Conservation (phyloP, 2,797 vertebrate genomes). For the Sebastolobus alascanus region DNA sequence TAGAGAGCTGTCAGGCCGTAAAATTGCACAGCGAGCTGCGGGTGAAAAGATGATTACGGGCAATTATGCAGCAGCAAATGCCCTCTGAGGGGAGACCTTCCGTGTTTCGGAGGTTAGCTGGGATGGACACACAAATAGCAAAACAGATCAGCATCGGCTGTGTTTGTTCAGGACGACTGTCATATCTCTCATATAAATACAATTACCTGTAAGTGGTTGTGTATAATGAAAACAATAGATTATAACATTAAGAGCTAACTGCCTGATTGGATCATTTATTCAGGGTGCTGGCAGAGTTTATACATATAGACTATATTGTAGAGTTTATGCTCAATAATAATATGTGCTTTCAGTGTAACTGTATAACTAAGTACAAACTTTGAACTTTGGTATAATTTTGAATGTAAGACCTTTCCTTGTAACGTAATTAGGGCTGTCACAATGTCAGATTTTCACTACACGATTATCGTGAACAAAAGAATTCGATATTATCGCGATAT, state of each 20-base stretch:
- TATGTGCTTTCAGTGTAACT: no score
- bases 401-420: no score
- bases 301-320: no score
- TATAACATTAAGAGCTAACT: conserved; percentile 1
- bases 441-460: no score
- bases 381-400: no score
- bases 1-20: conserved; percentile 74
- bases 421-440: no score
- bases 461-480: no score
- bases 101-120: conserved; percentile 44
- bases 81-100: conserved; percentile 68
- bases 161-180: conserved; percentile 24
- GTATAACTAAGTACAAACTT: no score
- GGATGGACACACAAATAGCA: conserved; percentile 45
- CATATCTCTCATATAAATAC: neutral
- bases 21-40: conserved; percentile 69
- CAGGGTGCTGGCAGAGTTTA: neutral
- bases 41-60: conserved; percentile 77
- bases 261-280: neutral
- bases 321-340: no score
- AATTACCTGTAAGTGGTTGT: neutral
- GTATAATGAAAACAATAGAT: neutral
- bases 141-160: conserved; percentile 21
- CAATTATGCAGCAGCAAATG: conserved; percentile 74
- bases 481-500: no score